Conservation (phyloP, 2,113 vertebrate genomes). For the Nesogale talazaci region DNA sequence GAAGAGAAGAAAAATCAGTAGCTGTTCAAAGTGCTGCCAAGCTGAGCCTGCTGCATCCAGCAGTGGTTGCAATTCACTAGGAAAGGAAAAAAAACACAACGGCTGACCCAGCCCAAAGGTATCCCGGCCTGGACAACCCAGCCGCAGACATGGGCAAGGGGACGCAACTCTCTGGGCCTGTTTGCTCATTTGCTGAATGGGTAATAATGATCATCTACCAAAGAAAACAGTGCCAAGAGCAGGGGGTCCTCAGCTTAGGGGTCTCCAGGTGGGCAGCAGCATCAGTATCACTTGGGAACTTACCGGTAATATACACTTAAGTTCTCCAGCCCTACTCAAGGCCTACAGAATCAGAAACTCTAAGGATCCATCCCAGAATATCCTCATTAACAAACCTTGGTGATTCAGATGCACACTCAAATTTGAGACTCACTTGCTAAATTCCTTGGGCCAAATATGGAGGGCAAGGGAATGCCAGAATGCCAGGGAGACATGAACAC, state of each 20-base stretch:
- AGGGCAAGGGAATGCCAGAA: no score
- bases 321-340: background rate
- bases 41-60: background rate
- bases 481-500: rapidly evolving
- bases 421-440: background rate
- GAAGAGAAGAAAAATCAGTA: conserved; percentile 7
- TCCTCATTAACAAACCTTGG: background rate
- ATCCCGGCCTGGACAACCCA: background rate
- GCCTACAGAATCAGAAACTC: background rate
- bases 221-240: background rate
- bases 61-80: background rate
- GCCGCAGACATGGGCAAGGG: background rate
- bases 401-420: background rate
- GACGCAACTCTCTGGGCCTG: background rate
- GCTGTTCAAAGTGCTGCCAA: background rate
- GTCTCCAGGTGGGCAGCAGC: background rate
- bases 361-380: background rate
- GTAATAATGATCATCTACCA: background rate
- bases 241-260: background rate
- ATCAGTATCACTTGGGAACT: background rate
- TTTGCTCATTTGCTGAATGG: background rate
- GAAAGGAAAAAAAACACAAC: background rate
- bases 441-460: background rate
- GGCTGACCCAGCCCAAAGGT: background rate
- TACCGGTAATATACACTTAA: background rate